phyloP scores from a whole-genome alignment of 2,113 vertebrate species.

The Poeciliopsis turrubarensis region DNA sequence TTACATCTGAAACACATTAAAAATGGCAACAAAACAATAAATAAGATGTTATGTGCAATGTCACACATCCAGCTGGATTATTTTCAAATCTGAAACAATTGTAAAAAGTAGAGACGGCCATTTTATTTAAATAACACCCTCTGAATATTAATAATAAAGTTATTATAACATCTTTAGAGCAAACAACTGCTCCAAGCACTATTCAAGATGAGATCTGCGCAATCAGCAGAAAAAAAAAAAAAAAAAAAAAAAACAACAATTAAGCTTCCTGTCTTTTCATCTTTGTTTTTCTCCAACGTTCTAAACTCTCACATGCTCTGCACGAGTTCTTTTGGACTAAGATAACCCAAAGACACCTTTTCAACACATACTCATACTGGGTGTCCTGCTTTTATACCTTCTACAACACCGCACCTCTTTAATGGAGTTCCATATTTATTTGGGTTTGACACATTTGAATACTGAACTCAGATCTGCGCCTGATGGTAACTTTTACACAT shows the following conservation, averaged over 20 bases:
- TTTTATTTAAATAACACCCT: constrained; percentile 58
- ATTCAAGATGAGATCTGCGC: constrained; percentile 74
- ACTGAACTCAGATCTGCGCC: constrained; percentile 71
- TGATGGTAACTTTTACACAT: constrained; percentile 58
- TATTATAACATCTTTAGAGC: constrained; percentile 78
- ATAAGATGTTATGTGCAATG: constrained; percentile 81
- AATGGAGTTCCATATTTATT: constrained; percentile 58
- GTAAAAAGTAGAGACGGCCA: constrained; percentile 58
- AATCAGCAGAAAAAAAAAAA: constrained; percentile 61
- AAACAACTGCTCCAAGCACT: constrained; percentile 73
- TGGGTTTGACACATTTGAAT: constrained; percentile 61
- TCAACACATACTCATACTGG: constrained; percentile 32
- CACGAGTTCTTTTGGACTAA: not conserved
- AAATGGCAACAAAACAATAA: constrained; percentile 80
- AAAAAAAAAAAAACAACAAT: constrained; percentile 43
- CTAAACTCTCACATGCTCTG: constrained; percentile 49
- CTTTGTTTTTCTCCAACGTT: constrained; percentile 48
- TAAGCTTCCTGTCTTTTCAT: constrained; percentile 37
- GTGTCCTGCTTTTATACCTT: constrained; percentile 38
- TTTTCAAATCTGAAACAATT: constrained; percentile 70
- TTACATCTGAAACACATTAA: constrained; percentile 77
- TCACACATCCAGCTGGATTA: constrained; percentile 75
- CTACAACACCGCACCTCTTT: constrained; percentile 47
- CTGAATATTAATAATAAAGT: constrained; percentile 75
- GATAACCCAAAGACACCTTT: constrained; percentile 48